Evolutionary conservation across 2,797 vertebrate species (phyloP).

Genomic region (Momotus momota): DNA sequence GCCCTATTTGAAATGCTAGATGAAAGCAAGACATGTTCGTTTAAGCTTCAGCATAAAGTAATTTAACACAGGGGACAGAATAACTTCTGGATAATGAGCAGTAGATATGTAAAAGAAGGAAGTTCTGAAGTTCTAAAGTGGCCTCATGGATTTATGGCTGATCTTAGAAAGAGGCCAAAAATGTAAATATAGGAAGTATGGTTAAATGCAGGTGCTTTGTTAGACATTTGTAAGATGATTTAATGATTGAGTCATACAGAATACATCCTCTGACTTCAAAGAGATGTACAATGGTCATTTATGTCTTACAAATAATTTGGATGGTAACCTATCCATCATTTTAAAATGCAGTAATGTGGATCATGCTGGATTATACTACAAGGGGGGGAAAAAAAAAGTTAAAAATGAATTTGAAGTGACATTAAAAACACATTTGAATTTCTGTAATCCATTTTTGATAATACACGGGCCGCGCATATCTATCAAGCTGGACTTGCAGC

Average conservation of each 20-base stretch:
- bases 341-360: slow-evolving; percentile 57
- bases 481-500: slow-evolving; percentile 9
- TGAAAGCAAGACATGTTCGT: slow-evolving; percentile 90
- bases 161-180: slow-evolving; percentile 67
- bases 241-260: slow-evolving; percentile 60
- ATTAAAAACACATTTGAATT: slow-evolving; percentile 60
- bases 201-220: slow-evolving; percentile 52
- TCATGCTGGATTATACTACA: slow-evolving; percentile 52
- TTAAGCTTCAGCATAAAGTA: slow-evolving; percentile 92
- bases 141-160: slow-evolving; percentile 65
- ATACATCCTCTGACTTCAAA: slow-evolving; percentile 62
- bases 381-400: not conserved
- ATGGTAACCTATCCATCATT: slow-evolving; percentile 65
- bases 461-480: not conserved
- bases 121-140: slow-evolving; percentile 77
- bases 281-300: slow-evolving; percentile 57
- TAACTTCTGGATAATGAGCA: slow-evolving; percentile 87
- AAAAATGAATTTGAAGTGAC: slow-evolving; percentile 46
- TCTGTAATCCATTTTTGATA: slow-evolving; percentile 53
- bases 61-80: slow-evolving; percentile 90
- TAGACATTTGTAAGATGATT: slow-evolving; percentile 68
- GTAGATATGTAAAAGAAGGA: slow-evolving; percentile 86
- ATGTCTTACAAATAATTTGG: slow-evolving; percentile 65
- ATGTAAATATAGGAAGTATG: slow-evolving; percentile 61
- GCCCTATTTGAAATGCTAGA: slow-evolving; percentile 94